Conservation (phyloP, 2,888 invertebrate species). For the Eueremaeus valkanovi region DNA sequence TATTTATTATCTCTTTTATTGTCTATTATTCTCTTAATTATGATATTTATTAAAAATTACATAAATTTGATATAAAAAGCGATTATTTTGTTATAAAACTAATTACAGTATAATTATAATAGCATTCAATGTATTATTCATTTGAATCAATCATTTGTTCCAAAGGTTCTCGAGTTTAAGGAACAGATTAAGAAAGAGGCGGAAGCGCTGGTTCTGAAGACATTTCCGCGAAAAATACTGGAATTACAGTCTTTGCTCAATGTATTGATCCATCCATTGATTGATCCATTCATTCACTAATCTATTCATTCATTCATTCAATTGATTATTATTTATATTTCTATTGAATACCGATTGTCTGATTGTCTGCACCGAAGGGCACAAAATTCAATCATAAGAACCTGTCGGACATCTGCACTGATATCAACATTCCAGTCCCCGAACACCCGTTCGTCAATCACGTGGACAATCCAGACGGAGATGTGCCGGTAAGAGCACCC, state of each 20-base stretch:
- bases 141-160: not conserved
- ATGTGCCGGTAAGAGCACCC: not conserved
- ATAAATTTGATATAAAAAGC: no score
- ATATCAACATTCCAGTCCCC: slow-evolving; percentile 82
- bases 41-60: not conserved
- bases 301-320: slow-evolving; percentile 32
- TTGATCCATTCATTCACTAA: not conserved
- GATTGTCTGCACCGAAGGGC: slow-evolving; percentile 61
- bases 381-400: slow-evolving; percentile 73
- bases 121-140: no score
- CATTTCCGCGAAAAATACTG: slow-evolving; percentile 89
- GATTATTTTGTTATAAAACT: no score
- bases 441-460: slow-evolving; percentile 56
- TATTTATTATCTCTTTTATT: not conserved
- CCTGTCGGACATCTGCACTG: slow-evolving; percentile 72
- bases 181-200: slow-evolving; percentile 56
- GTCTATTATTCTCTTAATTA: not conserved
- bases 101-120: no score
- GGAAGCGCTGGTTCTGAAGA: slow-evolving; percentile 78
- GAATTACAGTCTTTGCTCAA: slow-evolving; percentile 80
- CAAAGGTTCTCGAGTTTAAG: slow-evolving; percentile 40
- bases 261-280: slow-evolving; percentile 46
- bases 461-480: slow-evolving; percentile 16
- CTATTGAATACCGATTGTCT: no score
- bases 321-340: no score